A percentile compares a stretch with the other conserved stretches of the same genome.
Conservation (phyloP, 37 sponge, comb jelly and placozoan genomes). For the Haliclona indistincta region DNA sequence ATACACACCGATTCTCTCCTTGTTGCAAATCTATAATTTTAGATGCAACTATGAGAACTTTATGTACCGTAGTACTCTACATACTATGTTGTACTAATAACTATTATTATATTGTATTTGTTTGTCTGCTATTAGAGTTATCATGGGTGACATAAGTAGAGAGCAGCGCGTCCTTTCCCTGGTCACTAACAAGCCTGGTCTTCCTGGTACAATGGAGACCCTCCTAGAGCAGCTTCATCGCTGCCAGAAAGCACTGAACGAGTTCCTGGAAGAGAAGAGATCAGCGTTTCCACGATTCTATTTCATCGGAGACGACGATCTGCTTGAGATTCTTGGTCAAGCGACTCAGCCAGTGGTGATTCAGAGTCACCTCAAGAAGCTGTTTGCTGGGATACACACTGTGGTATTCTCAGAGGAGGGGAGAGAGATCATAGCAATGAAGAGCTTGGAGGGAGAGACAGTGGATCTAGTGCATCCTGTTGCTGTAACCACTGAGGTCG, state of each 20-base stretch:
- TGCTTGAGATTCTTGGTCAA: slow-evolving; percentile 98
- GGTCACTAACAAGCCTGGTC: slow-evolving; percentile 48
- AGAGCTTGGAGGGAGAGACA: slow-evolving; percentile 87
- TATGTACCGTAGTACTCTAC: neutral
- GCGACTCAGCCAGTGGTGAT: slow-evolving; percentile 92
- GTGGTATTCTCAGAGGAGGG: slow-evolving; percentile 73
- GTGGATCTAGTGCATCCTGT: slow-evolving; percentile 76
- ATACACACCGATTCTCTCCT: neutral
- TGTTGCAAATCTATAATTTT: neutral
- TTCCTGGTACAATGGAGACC: slow-evolving; percentile 66
- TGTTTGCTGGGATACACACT: slow-evolving; percentile 97
- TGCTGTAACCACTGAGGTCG: slow-evolving; percentile 71
- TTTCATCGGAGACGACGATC: slow-evolving; percentile 98
- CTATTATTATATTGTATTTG: neutral
- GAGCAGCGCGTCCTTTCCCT: slow-evolving; percentile 88
- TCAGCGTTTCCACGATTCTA: slow-evolving; percentile 94
- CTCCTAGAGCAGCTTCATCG: slow-evolving; percentile 90
- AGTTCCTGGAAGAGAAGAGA: slow-evolving; percentile 97
- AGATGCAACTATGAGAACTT: neutral
- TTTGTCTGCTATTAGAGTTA: slow-evolving; percentile 28
- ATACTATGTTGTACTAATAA: neutral
- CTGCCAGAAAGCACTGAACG: slow-evolving; percentile 96
- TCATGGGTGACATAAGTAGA: slow-evolving; percentile 69
- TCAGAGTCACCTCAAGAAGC: slow-evolving; percentile 96
- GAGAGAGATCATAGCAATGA: slow-evolving; percentile 77